Evolutionary conservation across 2,888 invertebrate species (phyloP), one percentile per base, ranked within the genome.

Genomic region (Lasioglossum malachurum): DNA sequence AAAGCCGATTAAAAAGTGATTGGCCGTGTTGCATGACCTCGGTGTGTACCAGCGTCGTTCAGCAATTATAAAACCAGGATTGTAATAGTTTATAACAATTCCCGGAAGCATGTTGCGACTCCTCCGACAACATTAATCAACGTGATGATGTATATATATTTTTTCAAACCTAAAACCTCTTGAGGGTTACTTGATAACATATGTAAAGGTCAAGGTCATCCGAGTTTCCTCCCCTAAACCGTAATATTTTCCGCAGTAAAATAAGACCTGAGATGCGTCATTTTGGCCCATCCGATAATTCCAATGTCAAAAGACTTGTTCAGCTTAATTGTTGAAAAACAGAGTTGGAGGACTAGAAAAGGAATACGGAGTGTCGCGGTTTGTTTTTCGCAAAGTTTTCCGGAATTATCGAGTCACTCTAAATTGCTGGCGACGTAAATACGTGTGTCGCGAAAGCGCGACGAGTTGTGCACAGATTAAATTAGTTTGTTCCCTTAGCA

Each of bases 401-500:
- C 12, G 35, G 27, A 53, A 71, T 72, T 14, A 35, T 46, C 49
- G 38, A 49, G 27, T 27, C 49, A 44, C 69, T 46, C 31, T 31
- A 67, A 60, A 71, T 67, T 38, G 27, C 31, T 64, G 16, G 3
- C n/a, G 31, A 78, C 23, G 74, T 75, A 83, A 87, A 82, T 75
- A 77, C 38, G 72, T 82, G 41, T 75, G 46, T 31, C 72, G n/a
- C n/a, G 67, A 60, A 71, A 74, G 44, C 71, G 57, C 74, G 5
- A 64, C 72, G 38, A 49, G 46, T 31, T 31, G 64, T 38, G 49
- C 71, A 38, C 83, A 67, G 73, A 78, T 89, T 73, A 71, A 90
- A 89, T 90, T 89, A 82, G 76, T 87, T 82, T 77, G 78, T 83
- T 82, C 86, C 76, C 88, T 88, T 60, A 44, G 49, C 57, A 31